Conservation (phyloP, 2,888 invertebrate species). For the Tenthredo amoena region DNA sequence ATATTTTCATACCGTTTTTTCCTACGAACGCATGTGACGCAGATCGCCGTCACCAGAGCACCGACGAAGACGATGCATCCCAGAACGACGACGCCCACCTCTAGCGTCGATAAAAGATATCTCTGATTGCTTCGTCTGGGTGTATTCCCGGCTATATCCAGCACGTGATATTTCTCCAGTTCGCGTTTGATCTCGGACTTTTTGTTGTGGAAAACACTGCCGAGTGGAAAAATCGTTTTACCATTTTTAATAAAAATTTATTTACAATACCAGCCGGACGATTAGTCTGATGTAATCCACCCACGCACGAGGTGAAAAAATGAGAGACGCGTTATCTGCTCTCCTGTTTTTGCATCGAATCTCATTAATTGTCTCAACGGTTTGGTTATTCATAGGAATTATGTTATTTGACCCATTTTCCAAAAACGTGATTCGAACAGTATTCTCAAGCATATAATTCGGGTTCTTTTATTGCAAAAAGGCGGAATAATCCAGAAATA, state of each 20-base stretch:
- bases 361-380: not conserved
- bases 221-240: conserved; percentile 57
- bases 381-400: not conserved
- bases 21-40: conserved; percentile 86
- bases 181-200: conserved; percentile 83
- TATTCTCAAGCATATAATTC: not conserved
- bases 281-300: not conserved
- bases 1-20: conserved; percentile 80
- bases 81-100: conserved; percentile 89
- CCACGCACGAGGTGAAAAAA: not conserved
- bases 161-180: conserved; percentile 84
- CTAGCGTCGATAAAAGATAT: conserved; percentile 84
- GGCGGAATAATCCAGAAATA: not conserved
- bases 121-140: conserved; percentile 76
- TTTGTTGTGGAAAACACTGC: conserved; percentile 83
- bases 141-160: conserved; percentile 82
- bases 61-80: conserved; percentile 91
- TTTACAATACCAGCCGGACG: not conserved
- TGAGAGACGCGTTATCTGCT: not conserved
- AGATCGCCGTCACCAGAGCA: conserved; percentile 88
- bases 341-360: not conserved
- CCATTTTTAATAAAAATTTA: not conserved
- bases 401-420: not conserved
- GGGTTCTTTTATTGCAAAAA: not conserved
- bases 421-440: not conserved